Base-by-base conservation (phyloP, 2,888 invertebrate species). In the Eulithis testata region DNA sequence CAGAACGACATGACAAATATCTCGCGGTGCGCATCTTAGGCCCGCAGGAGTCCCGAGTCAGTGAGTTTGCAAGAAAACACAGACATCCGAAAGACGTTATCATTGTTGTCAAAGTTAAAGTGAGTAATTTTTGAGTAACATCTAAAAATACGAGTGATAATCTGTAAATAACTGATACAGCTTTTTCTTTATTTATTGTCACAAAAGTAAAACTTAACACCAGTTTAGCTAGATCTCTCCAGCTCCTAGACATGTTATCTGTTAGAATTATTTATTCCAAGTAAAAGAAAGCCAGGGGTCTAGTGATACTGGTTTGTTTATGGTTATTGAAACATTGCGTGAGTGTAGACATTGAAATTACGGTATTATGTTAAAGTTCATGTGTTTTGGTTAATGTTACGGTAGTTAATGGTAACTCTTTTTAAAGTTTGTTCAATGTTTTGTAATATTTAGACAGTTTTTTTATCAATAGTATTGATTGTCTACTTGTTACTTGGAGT, bases 261-360 rank as follows among this genome's bases (percentile, higher is more conserved):
- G n/a, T 51, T 53, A 37, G 54, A 37, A 37, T 40, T 21, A 57
- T 57, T 69, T 54, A 14, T 61, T 54, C 60, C 54, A 60, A 65
- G 27, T 40, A 44, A 14, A 73, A 50, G 50, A 60, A 71, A 74
- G 72, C 67, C 52, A 70, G 12, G 50, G 71, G 50, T 75, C 73
- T 65, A 65, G 21, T 12, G 68, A 71, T 14, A 36, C 6, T 79
- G 78, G 76, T 65, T 55, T 14, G 68, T 63, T 47, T 21, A 60
- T 36, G 53, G 67, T 82, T 80, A 82, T 81, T 70, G 77, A 72
- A 60, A 67, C 61, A 75, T 84, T 64, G 83, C 84, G 83, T 84
- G 84, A 73, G 69, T 62, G 62, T 70, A 66, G 60, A 63, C 47
- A 76, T 58, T 67, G 70, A 75, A 79, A 78, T 77, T 72, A 76